Conservation (phyloP, 2,113 vertebrate genomes). For the Melierax canorus region DNA sequence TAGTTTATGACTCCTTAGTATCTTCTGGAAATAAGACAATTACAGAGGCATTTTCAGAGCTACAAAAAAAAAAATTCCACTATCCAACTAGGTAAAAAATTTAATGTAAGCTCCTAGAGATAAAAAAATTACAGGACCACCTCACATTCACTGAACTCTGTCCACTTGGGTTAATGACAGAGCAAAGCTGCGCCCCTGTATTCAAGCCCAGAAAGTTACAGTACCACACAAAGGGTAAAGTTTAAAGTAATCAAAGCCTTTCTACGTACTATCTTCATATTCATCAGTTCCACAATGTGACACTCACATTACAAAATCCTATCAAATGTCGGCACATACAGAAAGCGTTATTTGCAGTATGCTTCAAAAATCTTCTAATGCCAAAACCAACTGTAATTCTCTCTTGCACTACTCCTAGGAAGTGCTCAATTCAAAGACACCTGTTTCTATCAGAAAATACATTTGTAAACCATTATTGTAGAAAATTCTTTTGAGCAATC, state of each 20-base stretch:
- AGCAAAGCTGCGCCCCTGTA: not conserved
- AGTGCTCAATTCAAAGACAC: not conserved
- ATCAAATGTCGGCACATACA: not conserved
- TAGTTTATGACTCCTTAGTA: not conserved
- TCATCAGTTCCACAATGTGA: not conserved
- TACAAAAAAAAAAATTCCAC: not conserved
- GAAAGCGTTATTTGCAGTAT: not conserved
- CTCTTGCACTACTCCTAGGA: not conserved
- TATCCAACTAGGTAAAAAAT: not conserved
- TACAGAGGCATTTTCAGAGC: not conserved
- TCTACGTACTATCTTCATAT: accelerated
- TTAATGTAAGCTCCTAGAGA: not conserved
- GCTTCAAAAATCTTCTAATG: not conserved
- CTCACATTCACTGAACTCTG: not conserved
- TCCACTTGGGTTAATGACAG: not conserved
- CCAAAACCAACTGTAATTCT: not conserved
- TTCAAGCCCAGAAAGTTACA: not conserved
- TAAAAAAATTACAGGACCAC: not conserved
- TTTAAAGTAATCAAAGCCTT: not conserved
- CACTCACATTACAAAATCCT: not conserved
- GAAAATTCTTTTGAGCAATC: not conserved
- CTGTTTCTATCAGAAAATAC: not conserved
- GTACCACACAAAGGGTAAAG: not conserved
- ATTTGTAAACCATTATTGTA: not conserved
- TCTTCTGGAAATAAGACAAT: not conserved